phyloP scores from a whole-genome alignment of 2,797 vertebrate species.

The Carapus acus region DNA sequence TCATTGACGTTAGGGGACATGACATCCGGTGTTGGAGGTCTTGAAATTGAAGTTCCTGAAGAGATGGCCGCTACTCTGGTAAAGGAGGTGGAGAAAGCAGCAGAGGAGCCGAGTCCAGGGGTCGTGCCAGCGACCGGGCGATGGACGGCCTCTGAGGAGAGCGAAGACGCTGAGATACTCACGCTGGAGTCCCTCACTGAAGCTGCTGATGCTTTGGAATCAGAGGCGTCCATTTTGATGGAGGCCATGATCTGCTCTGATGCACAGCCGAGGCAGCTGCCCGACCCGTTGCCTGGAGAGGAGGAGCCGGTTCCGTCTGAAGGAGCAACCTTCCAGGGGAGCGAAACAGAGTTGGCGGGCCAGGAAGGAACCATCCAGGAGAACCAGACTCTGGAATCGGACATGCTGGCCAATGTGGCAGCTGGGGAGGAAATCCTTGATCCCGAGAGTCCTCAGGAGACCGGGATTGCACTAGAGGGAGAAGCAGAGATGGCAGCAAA shows the following conservation, averaged over 20 bases:
- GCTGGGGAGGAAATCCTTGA: no score
- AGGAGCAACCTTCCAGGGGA: no score
- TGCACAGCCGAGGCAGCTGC: slow-evolving; percentile 2
- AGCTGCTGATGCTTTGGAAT: slow-evolving; percentile 17
- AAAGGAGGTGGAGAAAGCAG: slow-evolving; percentile 10
- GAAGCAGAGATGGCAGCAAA: no score
- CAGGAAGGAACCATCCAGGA: no score
- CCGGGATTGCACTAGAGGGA: no score
- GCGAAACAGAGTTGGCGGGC: no score
- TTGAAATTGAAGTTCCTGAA: slow-evolving; percentile 15
- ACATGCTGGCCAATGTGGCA: no score
- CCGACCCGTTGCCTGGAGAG: no score
- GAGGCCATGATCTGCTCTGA: slow-evolving; percentile 27
- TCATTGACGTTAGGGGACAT: slow-evolving; percentile 24
- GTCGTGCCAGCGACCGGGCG: background rate
- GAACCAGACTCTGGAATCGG: no score
- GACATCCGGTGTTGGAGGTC: slow-evolving; percentile 1
- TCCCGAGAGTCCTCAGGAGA: no score
- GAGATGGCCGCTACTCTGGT: slow-evolving; percentile 9
- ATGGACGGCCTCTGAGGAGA: background rate
- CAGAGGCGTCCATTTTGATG: slow-evolving; percentile 1
- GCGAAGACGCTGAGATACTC: slow-evolving; percentile 7
- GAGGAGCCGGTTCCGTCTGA: no score
- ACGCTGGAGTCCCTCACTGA: slow-evolving; percentile 14
- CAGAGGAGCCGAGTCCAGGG: slow-evolving; percentile 6